Evolutionary conservation across 2,888 invertebrate species (phyloP).

Genomic region (Anorthoa munda): DNA sequence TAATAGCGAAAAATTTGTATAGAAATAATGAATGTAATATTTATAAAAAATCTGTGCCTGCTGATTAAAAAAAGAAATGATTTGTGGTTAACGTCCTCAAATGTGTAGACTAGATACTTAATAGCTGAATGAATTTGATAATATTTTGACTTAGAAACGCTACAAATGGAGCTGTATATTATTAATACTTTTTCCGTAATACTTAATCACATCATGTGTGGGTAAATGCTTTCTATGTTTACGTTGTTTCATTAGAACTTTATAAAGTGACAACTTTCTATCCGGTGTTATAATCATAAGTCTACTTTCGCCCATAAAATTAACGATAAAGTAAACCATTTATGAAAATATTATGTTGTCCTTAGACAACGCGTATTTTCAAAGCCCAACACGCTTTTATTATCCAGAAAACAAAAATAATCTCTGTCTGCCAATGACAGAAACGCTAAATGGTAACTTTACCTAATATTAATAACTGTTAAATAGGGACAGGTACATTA

Average conservation of each 20-base stretch:
- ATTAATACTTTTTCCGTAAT: conserved; percentile 7
- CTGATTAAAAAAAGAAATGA: conserved; percentile 7
- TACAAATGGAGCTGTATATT: not conserved
- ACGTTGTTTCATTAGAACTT: not conserved
- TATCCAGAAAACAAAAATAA: not conserved
- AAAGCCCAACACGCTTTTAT: not conserved
- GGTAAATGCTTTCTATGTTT: conserved; percentile 29
- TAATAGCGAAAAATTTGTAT: not conserved
- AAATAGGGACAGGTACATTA: no score
- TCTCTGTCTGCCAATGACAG: not conserved
- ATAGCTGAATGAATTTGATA: not conserved
- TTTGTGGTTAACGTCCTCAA: conserved; percentile 2
- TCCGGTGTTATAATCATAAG: conserved; percentile 51
- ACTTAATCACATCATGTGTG: conserved; percentile 10
- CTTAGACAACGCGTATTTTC: not conserved
- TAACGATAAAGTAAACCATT: not conserved
- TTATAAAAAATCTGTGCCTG: not conserved
- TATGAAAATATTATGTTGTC: not conserved
- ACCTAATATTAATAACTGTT: not conserved
- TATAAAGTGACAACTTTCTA: conserved; percentile 57
- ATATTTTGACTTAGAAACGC: conserved; percentile 7
- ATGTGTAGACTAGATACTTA: not conserved
- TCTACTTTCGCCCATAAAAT: conserved; percentile 9
- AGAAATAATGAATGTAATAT: not conserved
- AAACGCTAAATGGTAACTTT: not conserved